Evolutionary conservation across 1,140 invertebrate genomes (phyloP).

Genomic region (Reticulitermes speratus): DNA sequence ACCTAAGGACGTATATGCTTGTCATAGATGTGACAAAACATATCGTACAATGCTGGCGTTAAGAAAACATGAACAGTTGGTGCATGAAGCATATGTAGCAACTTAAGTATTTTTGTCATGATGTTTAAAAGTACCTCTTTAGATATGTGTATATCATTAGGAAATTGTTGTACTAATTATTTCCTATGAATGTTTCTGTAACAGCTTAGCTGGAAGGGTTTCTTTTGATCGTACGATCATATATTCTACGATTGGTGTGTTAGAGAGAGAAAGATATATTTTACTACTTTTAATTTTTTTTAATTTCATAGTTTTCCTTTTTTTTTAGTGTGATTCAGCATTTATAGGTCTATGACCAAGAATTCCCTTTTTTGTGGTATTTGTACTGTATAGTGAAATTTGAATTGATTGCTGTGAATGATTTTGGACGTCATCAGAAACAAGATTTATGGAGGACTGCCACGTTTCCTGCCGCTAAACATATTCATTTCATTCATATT

Average conservation of each 20-base stretch:
- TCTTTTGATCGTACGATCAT: neutral
- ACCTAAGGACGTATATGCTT: neutral
- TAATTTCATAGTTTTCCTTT: neutral
- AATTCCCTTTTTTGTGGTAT: neutral
- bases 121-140: neutral
- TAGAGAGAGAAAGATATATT: neutral
- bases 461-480: no score
- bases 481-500: no score
- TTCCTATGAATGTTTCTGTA: neutral
- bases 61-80: neutral
- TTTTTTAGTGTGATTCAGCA: neutral
- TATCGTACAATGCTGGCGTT: neutral
- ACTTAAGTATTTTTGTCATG: neutral
- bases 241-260: neutral
- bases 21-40: constrained; percentile 22
- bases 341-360: neutral
- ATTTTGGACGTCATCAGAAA: no score
- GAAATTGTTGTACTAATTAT: neutral
- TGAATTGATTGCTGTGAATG: neutral
- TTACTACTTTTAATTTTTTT: neutral
- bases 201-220: neutral
- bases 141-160: neutral
- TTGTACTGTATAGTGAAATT: neutral
- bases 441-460: no score
- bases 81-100: neutral